phyloP scores from a whole-genome alignment of 2,113 vertebrate genomes.

The Dascyllus trimaculatus region DNA sequence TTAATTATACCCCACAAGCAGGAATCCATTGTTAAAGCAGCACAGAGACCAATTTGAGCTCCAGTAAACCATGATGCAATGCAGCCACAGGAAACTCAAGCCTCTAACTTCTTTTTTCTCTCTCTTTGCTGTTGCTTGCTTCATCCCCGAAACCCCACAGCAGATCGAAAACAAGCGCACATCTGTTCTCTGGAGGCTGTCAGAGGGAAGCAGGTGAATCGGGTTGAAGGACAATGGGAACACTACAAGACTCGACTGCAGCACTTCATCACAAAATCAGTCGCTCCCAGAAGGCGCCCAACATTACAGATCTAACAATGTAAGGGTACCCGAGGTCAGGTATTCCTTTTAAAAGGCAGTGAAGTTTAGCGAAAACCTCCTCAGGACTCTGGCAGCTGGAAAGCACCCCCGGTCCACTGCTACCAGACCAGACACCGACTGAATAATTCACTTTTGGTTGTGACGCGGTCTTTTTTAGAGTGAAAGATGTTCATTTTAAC shows the following conservation, averaged over 20 bases:
- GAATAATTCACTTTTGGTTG: slow-evolving; percentile 45
- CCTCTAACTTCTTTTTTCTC: not conserved
- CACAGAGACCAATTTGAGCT: not conserved
- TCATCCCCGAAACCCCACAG: not conserved
- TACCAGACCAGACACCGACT: slow-evolving; percentile 12
- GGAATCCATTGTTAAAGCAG: not conserved
- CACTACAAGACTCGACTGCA: not conserved
- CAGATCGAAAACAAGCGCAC: not conserved
- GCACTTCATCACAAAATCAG: slow-evolving; percentile 40
- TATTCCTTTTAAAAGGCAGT: slow-evolving; percentile 24
- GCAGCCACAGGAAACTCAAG: not conserved
- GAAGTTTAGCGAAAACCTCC: slow-evolving; percentile 30
- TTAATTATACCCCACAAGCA: not conserved
- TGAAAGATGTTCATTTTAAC: slow-evolving; percentile 32
- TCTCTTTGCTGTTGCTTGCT: not conserved
- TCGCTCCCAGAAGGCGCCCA: slow-evolving; percentile 18
- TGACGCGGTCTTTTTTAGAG: not conserved
- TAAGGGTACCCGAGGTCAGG: slow-evolving; percentile 36
- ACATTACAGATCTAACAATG: slow-evolving; percentile 41
- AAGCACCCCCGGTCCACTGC: slow-evolving; percentile 5
- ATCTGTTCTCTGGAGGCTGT: slow-evolving; percentile 21
- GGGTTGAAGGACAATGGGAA: slow-evolving; percentile 49
- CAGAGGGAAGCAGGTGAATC: slow-evolving; percentile 27
- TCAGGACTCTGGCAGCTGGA: slow-evolving; percentile 15
- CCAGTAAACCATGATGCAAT: not conserved